phyloP scores from a whole-genome alignment of 35 echinoderm and acorn worm genomes.

The Apostichopus parvimensis region DNA sequence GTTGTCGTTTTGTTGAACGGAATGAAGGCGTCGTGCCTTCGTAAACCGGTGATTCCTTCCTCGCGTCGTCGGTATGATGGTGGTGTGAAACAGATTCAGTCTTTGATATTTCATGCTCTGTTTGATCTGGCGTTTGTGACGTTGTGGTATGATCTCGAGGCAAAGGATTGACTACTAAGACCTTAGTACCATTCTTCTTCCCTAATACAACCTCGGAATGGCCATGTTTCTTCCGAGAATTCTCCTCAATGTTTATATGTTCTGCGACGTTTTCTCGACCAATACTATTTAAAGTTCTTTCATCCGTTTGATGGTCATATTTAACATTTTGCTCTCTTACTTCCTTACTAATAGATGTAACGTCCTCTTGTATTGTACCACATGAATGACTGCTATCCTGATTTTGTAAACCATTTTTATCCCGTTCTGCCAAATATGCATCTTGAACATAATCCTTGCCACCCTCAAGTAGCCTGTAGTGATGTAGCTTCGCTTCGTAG shows the following conservation, averaged over 20 bases:
- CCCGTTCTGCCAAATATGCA: constrained; percentile 11
- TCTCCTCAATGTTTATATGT: background rate
- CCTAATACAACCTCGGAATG: background rate
- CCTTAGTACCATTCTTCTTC: constrained; percentile 13
- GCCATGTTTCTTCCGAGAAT: background rate
- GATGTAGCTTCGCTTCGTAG: constrained; percentile 51
- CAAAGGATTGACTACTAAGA: constrained; percentile 50
- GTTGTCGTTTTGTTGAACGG: background rate
- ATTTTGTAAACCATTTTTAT: background rate
- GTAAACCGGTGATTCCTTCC: background rate
- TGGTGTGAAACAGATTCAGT: background rate
- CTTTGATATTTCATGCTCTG: background rate
- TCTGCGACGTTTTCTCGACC: background rate
- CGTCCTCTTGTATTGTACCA: no score
- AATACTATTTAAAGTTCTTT: background rate
- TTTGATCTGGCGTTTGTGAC: background rate
- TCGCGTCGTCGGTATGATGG: background rate
- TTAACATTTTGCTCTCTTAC: background rate
- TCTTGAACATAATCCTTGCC: constrained; percentile 50
- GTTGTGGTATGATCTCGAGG: background rate
- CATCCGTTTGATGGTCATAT: background rate
- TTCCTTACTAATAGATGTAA: background rate
- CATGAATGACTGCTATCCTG: background rate
- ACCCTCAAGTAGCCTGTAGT: constrained; percentile 18
- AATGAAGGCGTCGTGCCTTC: background rate